These are phyloP conservation scores for Emydocephalus ijimae DNA, from an alignment of 2,113 vertebrate species.

Conservation along the genomic window DNA sequence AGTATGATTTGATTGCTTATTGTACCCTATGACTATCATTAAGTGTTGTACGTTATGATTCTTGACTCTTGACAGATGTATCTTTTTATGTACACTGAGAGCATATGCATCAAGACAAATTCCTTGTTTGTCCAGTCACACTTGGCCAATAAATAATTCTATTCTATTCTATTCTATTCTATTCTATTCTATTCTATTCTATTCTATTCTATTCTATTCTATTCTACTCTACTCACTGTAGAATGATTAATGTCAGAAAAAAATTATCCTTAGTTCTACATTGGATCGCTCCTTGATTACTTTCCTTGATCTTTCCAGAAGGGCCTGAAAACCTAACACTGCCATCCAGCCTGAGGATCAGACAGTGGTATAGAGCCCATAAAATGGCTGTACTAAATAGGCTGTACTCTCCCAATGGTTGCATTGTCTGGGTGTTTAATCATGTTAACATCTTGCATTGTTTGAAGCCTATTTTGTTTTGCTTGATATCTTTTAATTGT, in stretches of 20 bases:
- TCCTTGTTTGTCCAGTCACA: too few relatives aligned
- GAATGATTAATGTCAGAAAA: background rate
- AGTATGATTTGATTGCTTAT: too few relatives aligned
- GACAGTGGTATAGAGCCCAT: background rate
- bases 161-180: too few relatives aligned
- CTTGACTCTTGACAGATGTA: too few relatives aligned
- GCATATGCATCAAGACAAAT: too few relatives aligned
- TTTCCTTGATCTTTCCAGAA: background rate
- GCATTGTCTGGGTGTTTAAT: background rate
- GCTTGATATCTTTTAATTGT: background rate
- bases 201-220: too few relatives aligned
- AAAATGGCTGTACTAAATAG: background rate
- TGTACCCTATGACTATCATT: too few relatives aligned
- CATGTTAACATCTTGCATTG: background rate
- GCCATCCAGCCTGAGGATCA: background rate
- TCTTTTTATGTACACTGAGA: too few relatives aligned
- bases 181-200: too few relatives aligned
- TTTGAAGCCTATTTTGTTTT: background rate
- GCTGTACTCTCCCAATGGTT: background rate
- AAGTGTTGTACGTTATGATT: too few relatives aligned
- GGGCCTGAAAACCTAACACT: background rate
- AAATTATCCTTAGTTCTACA: accelerated
- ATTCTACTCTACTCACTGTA: too few relatives aligned
- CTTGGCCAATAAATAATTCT: too few relatives aligned
- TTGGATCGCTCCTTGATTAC: background rate